Base-by-base conservation (phyloP, 2,797 vertebrate genomes). In the Falco peregrinus region DNA sequence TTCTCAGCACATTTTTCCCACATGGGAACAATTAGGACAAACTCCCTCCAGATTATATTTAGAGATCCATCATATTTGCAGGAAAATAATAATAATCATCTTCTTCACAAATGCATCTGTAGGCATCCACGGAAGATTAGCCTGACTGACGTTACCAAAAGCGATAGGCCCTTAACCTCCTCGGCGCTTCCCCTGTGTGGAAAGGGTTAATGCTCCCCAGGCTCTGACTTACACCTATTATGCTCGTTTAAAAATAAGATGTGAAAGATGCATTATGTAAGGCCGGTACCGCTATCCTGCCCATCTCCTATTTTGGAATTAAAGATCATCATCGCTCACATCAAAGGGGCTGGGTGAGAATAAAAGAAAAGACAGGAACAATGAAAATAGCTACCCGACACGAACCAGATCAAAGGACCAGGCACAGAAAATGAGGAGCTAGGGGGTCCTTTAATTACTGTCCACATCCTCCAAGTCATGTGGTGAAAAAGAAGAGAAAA, bases 371-470 rank as follows among this genome's bases (percentile, higher is more conserved):
- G 97, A 96, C 98, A 98, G 97, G 98, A 97, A 98, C 97, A 98
- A 98, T 98, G 98, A 98, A 98, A 97, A 98, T 98, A 98, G 97
- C 98, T 96, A 97, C 98, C 98, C 98, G 91, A 99, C 99, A 99
- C 98, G 98, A 98, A 98, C 98, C 98, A 98, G 99, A 99, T 99
- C 99, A 99, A 99, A 99, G 98, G 96, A 97, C 61, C 95, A 97
- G 98, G 98, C 98, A 98, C 97, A 98, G 98, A 98, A 98, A 99
- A 98, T 98, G 98, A 98, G 98, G 98, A 98, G 97, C 98, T 98
- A 98, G 98, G 99, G 98, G 99, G 99, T 99, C 98, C 98, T 98
- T 98, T 99, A 99, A 99, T 99, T 99, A 99, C 98, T 99, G 98
- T 98, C 98, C 98, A 98, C 98, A 98, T 98, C 99, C 98, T 98